These are phyloP conservation scores for Lepidocolaptes lacrymiger DNA, from an alignment of 2,797 vertebrate genomes.

Conservation along the genomic window DNA sequence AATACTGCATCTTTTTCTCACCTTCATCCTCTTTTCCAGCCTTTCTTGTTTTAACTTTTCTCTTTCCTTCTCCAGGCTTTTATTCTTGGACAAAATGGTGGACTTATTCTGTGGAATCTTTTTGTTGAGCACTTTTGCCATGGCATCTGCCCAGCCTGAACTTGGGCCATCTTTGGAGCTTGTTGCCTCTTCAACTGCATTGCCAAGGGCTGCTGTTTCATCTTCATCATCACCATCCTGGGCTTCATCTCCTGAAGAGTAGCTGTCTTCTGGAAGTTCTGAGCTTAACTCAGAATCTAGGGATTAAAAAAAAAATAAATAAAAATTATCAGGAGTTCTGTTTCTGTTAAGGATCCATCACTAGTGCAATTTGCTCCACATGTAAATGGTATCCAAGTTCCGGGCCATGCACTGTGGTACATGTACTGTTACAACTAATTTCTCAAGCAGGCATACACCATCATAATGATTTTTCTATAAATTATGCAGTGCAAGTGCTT, in stretches of 20 bases:
- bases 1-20: constrained; percentile 45
- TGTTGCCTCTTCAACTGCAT: neutral
- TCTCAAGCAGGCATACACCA: neutral
- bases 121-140: constrained; percentile 91
- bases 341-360: neutral
- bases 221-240: constrained; percentile 71
- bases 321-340: neutral
- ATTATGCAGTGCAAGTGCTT: neutral
- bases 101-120: constrained; percentile 79
- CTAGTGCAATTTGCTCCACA: neutral
- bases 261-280: constrained; percentile 45
- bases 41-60: constrained; percentile 79
- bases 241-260: constrained; percentile 63
- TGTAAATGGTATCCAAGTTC: neutral
- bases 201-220: neutral
- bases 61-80: constrained; percentile 84
- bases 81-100: constrained; percentile 88
- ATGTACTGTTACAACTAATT: neutral
- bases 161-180: constrained; percentile 59
- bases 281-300: constrained; percentile 59
- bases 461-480: neutral
- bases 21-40: constrained; percentile 85
- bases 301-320: neutral
- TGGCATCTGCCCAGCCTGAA: constrained; percentile 92
- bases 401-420: neutral